A percentile compares a stretch with the other conserved stretches of the same genome.
Evolutionary conservation across 2,113 vertebrate species (phyloP).

Genomic region (Eudyptes chrysolophus): DNA sequence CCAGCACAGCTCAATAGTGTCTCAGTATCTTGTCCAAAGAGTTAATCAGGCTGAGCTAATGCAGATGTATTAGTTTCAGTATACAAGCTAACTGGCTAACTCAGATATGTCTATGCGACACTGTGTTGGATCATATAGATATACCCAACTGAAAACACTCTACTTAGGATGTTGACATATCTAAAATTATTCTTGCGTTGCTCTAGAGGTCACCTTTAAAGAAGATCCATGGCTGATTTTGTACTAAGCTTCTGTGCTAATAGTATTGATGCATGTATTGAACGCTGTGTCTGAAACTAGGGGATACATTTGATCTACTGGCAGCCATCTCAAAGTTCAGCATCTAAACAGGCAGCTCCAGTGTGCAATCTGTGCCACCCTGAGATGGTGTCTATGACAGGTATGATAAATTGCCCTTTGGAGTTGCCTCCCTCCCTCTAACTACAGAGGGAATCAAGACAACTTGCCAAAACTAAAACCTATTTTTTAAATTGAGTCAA

Average conservation of each 20-base stretch:
- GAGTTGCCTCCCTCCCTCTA: neutral
- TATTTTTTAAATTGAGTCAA: neutral
- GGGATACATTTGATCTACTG: neutral
- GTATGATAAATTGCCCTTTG: neutral
- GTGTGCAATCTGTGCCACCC: neutral
- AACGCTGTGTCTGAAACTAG: neutral
- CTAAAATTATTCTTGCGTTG: neutral
- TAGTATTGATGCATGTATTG: neutral
- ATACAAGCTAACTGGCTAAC: neutral
- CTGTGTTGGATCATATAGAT: neutral
- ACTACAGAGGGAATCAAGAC: neutral
- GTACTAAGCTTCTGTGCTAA: neutral
- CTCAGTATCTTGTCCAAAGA: neutral
- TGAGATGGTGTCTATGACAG: neutral
- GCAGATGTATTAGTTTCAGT: neutral
- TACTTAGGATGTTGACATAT: neutral
- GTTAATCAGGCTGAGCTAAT: neutral
- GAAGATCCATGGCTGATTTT: neutral
- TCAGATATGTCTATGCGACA: neutral
- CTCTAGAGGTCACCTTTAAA: neutral
- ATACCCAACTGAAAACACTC: neutral
- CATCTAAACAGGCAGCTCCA: neutral
- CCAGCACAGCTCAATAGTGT: neutral
- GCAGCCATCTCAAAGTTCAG: neutral
- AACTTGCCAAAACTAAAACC: neutral